These are phyloP conservation scores for Clinocottus analis DNA, from an alignment of 2,113 vertebrate genomes.

Conservation along the genomic window DNA sequence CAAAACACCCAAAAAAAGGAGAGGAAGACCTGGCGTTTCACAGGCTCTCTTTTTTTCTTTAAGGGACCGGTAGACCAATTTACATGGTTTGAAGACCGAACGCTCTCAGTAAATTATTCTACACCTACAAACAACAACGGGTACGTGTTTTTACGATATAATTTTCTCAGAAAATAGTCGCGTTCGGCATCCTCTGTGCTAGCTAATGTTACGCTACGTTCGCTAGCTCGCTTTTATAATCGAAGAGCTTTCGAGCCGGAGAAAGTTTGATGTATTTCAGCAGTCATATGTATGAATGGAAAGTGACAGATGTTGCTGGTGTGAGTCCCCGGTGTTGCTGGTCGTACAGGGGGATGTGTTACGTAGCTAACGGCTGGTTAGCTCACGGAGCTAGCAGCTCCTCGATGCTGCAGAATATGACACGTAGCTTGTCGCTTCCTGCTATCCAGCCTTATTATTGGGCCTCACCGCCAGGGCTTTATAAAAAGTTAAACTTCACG, in stretches of 20 bases:
- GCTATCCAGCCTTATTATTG: conserved; percentile 45
- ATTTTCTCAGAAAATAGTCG: too few species aligned
- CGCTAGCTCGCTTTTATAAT: conserved; percentile 13
- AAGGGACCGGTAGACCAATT: conserved; percentile 25
- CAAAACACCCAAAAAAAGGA: conserved; percentile 73
- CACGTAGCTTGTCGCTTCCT: conserved; percentile 76
- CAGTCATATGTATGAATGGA: fast-evolving
- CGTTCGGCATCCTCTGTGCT: conserved; percentile 13
- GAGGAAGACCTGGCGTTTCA: conserved; percentile 60
- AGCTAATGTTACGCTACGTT: conserved; percentile 49
- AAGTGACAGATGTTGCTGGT: background rate
- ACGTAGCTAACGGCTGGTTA: conserved; percentile 36
- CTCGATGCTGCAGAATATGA: conserved; percentile 61
- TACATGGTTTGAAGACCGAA: conserved; percentile 62
- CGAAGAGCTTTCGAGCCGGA: background rate
- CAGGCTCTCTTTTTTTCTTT: conserved; percentile 37
- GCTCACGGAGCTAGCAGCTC: conserved; percentile 19
- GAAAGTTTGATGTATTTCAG: background rate
- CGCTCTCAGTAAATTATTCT: conserved; percentile 43
- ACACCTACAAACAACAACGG: conserved; percentile 61
- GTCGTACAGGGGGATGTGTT: background rate
- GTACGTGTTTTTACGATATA: conserved; percentile 61
- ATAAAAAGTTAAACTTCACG: background rate
- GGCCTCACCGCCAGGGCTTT: conserved; percentile 24
- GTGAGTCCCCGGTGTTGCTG: background rate